Conservation (phyloP, 2,113 vertebrate species). For the Sorex araneus region DNA sequence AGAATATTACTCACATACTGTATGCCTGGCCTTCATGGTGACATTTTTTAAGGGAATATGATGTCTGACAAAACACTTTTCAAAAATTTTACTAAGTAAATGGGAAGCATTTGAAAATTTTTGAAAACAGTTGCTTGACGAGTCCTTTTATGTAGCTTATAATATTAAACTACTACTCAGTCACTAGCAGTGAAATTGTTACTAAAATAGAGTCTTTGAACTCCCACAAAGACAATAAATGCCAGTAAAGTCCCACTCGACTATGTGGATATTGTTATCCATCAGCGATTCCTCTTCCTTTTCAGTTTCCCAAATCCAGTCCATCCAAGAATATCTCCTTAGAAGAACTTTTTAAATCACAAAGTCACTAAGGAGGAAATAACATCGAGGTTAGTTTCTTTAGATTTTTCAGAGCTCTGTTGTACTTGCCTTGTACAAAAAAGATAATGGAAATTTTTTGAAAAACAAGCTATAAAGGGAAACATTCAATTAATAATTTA, state of each 20-base stretch:
- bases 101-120: background rate
- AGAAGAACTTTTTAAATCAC: background rate
- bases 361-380: background rate
- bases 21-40: too few relatives aligned
- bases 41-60: conserved; percentile 14
- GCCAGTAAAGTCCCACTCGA: conserved; percentile 4
- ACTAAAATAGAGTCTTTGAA: conserved; percentile 43
- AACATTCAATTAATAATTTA: conserved; percentile 45
- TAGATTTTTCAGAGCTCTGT: background rate
- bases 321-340: background rate
- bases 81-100: background rate
- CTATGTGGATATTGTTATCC: conserved; percentile 3
- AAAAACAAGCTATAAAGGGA: background rate
- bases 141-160: background rate
- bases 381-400: background rate
- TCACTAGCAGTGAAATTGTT: background rate
- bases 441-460: conserved; percentile 14
- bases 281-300: background rate
- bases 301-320: background rate
- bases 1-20: too few relatives aligned
- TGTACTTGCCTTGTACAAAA: background rate
- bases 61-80: background rate
- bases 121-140: background rate
- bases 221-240: conserved; percentile 33
- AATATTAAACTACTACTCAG: conserved; percentile 57